phyloP scores from a whole-genome alignment of 2,888 invertebrate genomes.

The Spialia ferax region DNA sequence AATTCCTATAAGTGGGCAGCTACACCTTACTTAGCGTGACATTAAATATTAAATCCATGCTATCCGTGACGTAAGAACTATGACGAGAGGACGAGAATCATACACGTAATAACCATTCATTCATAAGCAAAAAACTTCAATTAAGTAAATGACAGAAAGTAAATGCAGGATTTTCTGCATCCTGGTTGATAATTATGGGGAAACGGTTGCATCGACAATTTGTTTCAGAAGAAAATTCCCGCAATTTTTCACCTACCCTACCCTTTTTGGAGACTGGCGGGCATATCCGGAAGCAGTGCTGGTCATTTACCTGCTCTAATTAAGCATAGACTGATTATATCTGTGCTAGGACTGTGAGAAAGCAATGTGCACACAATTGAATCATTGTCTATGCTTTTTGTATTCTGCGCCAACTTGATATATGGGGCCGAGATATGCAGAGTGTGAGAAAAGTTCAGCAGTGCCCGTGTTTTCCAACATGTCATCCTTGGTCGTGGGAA shows the following conservation, averaged over 20 bases:
- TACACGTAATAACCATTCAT: conserved; percentile 62
- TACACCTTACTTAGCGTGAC: conserved; percentile 62
- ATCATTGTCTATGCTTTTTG: conserved; percentile 83
- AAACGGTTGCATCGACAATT: background rate
- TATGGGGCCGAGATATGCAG: conserved; percentile 85
- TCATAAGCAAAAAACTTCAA: conserved; percentile 64
- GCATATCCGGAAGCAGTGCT: conserved; percentile 64
- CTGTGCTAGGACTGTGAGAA: conserved; percentile 80
- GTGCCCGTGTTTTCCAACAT: conserved; percentile 76
- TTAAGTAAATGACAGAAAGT: conserved; percentile 48
- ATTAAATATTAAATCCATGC: conserved; percentile 66
- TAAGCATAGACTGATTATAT: conserved; percentile 78
- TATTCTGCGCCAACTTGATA: conserved; percentile 80
- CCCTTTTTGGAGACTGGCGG: conserved; percentile 41
- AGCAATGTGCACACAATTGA: conserved; percentile 83
- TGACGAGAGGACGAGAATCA: conserved; percentile 76
- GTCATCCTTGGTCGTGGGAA: conserved; percentile 82
- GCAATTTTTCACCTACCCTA: background rate
- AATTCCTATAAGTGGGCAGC: no score
- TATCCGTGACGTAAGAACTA: conserved; percentile 60
- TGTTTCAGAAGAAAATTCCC: conserved; percentile 19
- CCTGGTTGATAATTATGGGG: conserved; percentile 55
- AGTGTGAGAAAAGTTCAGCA: conserved; percentile 78
- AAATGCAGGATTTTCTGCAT: conserved; percentile 59
- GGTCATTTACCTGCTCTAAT: conserved; percentile 84